Evolutionary conservation across 2,113 vertebrate genomes (phyloP).

Genomic region (Dasyprocta punctata): DNA sequence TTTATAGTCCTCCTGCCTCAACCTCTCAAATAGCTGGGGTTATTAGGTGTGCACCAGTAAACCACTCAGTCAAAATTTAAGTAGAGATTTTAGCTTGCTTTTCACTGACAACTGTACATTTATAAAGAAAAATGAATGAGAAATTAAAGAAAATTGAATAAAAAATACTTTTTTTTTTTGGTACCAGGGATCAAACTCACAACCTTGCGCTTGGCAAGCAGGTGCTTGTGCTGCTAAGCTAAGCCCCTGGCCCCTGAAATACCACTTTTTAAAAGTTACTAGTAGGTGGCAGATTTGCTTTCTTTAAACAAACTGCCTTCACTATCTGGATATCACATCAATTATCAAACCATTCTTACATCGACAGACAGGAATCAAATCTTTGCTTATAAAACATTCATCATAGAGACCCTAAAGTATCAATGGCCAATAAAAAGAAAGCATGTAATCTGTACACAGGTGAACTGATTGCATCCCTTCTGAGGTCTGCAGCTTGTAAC

Average conservation of each 20-base stretch:
- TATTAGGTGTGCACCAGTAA: neutral
- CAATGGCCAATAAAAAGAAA: slow-evolving; percentile 54
- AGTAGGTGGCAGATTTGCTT: slow-evolving; percentile 61
- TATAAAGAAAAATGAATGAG: slow-evolving; percentile 20
- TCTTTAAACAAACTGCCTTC: slow-evolving; percentile 79
- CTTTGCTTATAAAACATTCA: slow-evolving; percentile 82
- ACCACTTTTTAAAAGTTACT: slow-evolving; percentile 57
- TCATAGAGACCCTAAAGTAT: slow-evolving; percentile 71
- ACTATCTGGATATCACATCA: slow-evolving; percentile 72
- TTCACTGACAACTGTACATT: slow-evolving; percentile 27
- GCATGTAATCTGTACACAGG: slow-evolving; percentile 71
- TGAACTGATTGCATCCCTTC: slow-evolving; percentile 69
- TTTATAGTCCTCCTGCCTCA: neutral
- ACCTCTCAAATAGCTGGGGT: neutral
- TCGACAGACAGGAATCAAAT: slow-evolving; percentile 79
- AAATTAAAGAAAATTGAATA: neutral
- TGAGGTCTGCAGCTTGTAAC: slow-evolving; percentile 71
- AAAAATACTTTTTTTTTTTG: too few relatives aligned
- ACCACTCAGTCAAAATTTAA: neutral
- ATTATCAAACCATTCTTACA: slow-evolving; percentile 83
- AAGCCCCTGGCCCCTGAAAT: too few relatives aligned
- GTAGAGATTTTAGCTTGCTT: slow-evolving; percentile 56
- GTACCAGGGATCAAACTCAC: too few relatives aligned
- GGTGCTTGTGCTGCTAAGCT: too few relatives aligned
- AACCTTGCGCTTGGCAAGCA: too few relatives aligned